Conservation (phyloP, 2,888 invertebrate genomes). For the Tetranychus truncatus region DNA sequence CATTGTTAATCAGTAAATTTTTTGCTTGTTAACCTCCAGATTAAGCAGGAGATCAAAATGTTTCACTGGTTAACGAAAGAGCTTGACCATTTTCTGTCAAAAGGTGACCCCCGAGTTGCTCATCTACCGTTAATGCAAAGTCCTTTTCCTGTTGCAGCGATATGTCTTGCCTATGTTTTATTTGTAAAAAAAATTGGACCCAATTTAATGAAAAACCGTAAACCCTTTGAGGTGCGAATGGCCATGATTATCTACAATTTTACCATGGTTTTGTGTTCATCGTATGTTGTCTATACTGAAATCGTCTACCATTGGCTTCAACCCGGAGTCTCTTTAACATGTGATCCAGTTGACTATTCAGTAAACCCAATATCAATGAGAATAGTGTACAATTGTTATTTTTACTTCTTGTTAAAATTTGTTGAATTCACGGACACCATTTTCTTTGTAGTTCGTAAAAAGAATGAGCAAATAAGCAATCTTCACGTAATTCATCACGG, state of each 20-base stretch:
- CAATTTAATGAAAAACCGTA: slow-evolving; percentile 66
- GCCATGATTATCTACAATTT: slow-evolving; percentile 69
- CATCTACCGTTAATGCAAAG: slow-evolving; percentile 27
- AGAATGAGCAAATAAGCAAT: slow-evolving; percentile 61
- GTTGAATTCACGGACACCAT: slow-evolving; percentile 70
- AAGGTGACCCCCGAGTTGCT: slow-evolving; percentile 22
- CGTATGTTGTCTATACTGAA: slow-evolving; percentile 25
- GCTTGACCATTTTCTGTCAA: neutral
- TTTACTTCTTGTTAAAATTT: slow-evolving; percentile 72
- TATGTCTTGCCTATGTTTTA: slow-evolving; percentile 27
- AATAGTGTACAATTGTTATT: slow-evolving; percentile 72
- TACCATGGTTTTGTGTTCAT: slow-evolving; percentile 56
- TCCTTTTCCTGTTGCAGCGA: slow-evolving; percentile 26
- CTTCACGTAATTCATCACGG: slow-evolving; percentile 76
- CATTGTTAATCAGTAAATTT: neutral
- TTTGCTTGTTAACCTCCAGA: neutral
- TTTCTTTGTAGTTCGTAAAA: slow-evolving; percentile 70
- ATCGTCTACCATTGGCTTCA: slow-evolving; percentile 51
- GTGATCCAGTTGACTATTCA: slow-evolving; percentile 56
- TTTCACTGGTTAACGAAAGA: neutral
- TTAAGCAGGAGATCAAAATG: neutral
- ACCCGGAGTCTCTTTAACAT: slow-evolving; percentile 69
- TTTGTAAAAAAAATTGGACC: slow-evolving; percentile 47
- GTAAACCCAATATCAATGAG: slow-evolving; percentile 43
- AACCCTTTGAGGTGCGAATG: slow-evolving; percentile 61